phyloP scores from a whole-genome alignment of 1,140 invertebrate species.

The Drosophila mojavensis region DNA sequence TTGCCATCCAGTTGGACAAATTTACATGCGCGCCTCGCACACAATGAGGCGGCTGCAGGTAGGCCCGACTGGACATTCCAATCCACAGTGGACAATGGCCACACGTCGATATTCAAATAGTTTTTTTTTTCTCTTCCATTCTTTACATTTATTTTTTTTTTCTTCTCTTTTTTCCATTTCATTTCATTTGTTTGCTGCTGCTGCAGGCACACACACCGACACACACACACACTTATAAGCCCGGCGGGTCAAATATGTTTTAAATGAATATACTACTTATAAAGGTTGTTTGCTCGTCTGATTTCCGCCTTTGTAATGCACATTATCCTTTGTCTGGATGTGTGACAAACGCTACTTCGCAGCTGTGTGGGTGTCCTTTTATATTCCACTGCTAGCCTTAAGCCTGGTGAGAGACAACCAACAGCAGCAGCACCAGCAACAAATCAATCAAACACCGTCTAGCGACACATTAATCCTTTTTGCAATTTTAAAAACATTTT shows the following conservation, averaged over 20 bases:
- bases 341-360: slow-evolving; percentile 18
- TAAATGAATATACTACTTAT: slow-evolving; percentile 63
- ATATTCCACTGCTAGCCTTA: slow-evolving; percentile 24
- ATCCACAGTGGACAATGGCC: slow-evolving; percentile 55
- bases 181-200: slow-evolving; percentile 15
- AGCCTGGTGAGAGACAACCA: slow-evolving; percentile 33
- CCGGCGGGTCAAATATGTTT: slow-evolving; percentile 47
- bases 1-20: slow-evolving; percentile 71
- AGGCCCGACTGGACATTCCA: slow-evolving; percentile 29
- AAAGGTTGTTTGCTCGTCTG: slow-evolving; percentile 65
- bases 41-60: slow-evolving; percentile 59
- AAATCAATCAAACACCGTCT: slow-evolving; percentile 39
- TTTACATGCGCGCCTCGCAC: slow-evolving; percentile 71
- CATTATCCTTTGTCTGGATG: slow-evolving; percentile 60
- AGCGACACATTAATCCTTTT: not conserved
- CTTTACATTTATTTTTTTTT: slow-evolving; percentile 4
- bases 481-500: slow-evolving; percentile 7
- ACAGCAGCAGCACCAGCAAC: not conserved
- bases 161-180: not conserved
- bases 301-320: slow-evolving; percentile 67
- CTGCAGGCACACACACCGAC: slow-evolving; percentile 27
- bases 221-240: slow-evolving; percentile 44
- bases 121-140: slow-evolving; percentile 30
- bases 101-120: slow-evolving; percentile 75
- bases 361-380: slow-evolving; percentile 30